Conservation (phyloP, 2,888 invertebrate species). For the Drosophila mimica region DNA sequence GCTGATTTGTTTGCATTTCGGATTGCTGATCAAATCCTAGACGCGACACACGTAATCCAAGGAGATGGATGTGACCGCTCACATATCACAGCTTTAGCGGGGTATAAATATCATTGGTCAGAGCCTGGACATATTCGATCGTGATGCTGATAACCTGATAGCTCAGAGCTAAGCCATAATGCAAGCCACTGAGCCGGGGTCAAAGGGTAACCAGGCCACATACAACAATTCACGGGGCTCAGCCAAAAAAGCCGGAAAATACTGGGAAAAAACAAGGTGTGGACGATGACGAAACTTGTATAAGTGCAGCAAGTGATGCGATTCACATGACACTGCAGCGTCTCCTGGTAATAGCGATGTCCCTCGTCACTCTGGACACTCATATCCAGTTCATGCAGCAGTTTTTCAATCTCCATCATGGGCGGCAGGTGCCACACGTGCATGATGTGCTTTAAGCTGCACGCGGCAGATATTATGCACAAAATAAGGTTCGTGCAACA, state of each 20-base stretch:
- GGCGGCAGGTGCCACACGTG: slow-evolving; percentile 44
- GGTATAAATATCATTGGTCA: slow-evolving; percentile 52
- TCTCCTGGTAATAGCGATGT: slow-evolving; percentile 39
- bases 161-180: slow-evolving; percentile 23
- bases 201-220: slow-evolving; percentile 63
- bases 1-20: neutral
- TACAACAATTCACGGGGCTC: slow-evolving; percentile 42
- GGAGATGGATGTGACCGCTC: slow-evolving; percentile 59
- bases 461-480: slow-evolving; percentile 33
- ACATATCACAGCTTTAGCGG: slow-evolving; percentile 60
- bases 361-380: slow-evolving; percentile 43
- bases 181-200: slow-evolving; percentile 19
- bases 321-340: slow-evolving; percentile 21
- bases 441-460: slow-evolving; percentile 58
- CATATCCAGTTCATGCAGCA: slow-evolving; percentile 45
- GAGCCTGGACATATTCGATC: slow-evolving; percentile 28
- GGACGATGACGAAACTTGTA: slow-evolving; percentile 31
- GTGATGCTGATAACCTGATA: slow-evolving; percentile 44
- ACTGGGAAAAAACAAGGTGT: slow-evolving; percentile 23
- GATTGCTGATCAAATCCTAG: slow-evolving; percentile 32
- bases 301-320: slow-evolving; percentile 53
- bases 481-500: slow-evolving; percentile 51
- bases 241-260: slow-evolving; percentile 11
- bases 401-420: slow-evolving; percentile 43
- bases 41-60: slow-evolving; percentile 51